phyloP scores from a whole-genome alignment of 2,888 invertebrate species.

The Amiota minor region DNA sequence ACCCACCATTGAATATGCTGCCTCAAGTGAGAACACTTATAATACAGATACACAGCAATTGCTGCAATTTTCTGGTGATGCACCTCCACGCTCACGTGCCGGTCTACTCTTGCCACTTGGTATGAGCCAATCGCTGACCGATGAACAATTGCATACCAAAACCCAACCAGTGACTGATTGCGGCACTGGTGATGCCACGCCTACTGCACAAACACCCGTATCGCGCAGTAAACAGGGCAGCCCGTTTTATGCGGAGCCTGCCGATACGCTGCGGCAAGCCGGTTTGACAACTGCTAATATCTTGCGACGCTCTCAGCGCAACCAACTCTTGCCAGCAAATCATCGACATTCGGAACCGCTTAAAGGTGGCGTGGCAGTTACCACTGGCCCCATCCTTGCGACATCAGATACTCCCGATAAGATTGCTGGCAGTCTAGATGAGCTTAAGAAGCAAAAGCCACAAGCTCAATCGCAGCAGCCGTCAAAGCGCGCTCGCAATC shows the following conservation, averaged over 20 bases:
- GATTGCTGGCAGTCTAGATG: slow-evolving; percentile 72
- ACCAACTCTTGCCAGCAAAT: slow-evolving; percentile 71
- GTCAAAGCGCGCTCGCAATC: slow-evolving; percentile 70
- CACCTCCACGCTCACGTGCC: slow-evolving; percentile 64
- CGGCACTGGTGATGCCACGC: slow-evolving; percentile 65
- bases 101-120: slow-evolving; percentile 62
- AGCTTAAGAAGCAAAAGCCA: slow-evolving; percentile 74
- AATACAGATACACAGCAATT: slow-evolving; percentile 61
- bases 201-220: slow-evolving; percentile 63
- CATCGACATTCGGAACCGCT: slow-evolving; percentile 80
- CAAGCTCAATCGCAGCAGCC: slow-evolving; percentile 52
- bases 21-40: slow-evolving; percentile 43
- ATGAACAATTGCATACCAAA: slow-evolving; percentile 50
- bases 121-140: slow-evolving; percentile 62
- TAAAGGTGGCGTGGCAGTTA: slow-evolving; percentile 67
- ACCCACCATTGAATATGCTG: slow-evolving; percentile 68
- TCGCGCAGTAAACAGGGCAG: slow-evolving; percentile 81
- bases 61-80: slow-evolving; percentile 66
- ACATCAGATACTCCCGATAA: slow-evolving; percentile 73
- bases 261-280: slow-evolving; percentile 82
- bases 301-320: slow-evolving; percentile 70
- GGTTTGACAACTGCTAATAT: slow-evolving; percentile 69
- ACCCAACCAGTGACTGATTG: slow-evolving; percentile 21
- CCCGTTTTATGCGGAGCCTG: slow-evolving; percentile 92
- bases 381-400: slow-evolving; percentile 78